Base-by-base conservation (phyloP, 2,797 vertebrate species). In the Urosaurus nigricauda region DNA sequence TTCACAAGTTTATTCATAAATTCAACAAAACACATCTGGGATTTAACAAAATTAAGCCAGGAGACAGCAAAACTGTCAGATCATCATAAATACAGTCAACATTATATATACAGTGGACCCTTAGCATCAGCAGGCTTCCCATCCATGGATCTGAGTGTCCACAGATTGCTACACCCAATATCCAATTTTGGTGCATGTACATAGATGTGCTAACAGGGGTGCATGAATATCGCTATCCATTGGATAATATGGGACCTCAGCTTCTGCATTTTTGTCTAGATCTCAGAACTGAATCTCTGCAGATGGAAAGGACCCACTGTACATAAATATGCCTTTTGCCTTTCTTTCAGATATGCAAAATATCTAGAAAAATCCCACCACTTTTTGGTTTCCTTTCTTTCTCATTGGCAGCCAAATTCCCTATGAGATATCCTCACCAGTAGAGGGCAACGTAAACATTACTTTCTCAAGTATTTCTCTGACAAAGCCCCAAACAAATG, bases 381-480 rank as follows among this genome's bases (percentile, higher is more conserved):
- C 5, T 1, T 35, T 73, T 73, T 73, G n/a, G 26, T 40, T 17
- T 56, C 53, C 24, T 29, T 70, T 74, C 12, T 51, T 85, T 73
- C 43, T 37, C 29, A 84, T 35, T 60, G 68, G 84, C 75, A 58
- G 83, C 77, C n/a, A 63, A 24, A 26, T 77, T 87, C n/a, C 51
- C 40, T 2, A 7, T 40, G 43, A 85, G 47, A 56, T 78, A 9
- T 85, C 13, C 37, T 47, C 11, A 77, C 83, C 89, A 79, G 63
- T 47, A 87, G 89, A 87, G 89, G 89, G 86, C 89, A 90, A 80
- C 14, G 71, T 51, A 77, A 19, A 73, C 71, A 85, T 71, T 85
- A 47, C 68, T 88, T 85, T 85, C 86, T 71, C 75, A 78, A 12
- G 21, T 2, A 47, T 68, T 2, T 14, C 14, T 75, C 13, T 88